Percentiles rank a stretch among this genome's conserved stretches.
These are phyloP conservation scores for Gymnodraco acuticeps DNA, from an alignment of 2,797 vertebrate genomes.

Conservation along the genomic window DNA sequence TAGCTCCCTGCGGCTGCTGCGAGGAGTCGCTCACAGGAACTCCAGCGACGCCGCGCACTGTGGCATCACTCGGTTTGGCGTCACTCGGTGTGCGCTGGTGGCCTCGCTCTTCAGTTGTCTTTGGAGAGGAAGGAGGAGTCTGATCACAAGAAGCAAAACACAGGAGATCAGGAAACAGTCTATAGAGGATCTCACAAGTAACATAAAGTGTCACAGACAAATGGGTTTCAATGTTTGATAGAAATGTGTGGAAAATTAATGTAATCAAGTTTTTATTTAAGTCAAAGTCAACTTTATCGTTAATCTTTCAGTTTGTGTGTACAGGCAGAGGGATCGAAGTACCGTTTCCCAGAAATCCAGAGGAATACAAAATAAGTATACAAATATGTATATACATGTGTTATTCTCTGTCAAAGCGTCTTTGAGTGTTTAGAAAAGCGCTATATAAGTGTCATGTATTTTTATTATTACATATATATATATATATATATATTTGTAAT, in stretches of 20 bases:
- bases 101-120: conserved; percentile 87
- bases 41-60: conserved; percentile 85
- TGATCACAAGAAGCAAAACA: conserved; percentile 58
- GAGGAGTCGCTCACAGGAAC: conserved; percentile 88
- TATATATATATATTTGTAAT: too few species aligned
- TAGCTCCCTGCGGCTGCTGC: conserved; percentile 89
- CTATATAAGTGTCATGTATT: too few species aligned
- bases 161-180: neutral
- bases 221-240: neutral
- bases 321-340: too few species aligned
- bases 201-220: neutral
- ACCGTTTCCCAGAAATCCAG: too few species aligned
- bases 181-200: neutral
- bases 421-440: too few species aligned
- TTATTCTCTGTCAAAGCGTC: too few species aligned
- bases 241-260: neutral
- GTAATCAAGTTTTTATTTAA: neutral
- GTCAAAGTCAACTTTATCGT: neutral
- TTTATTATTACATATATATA: too few species aligned
- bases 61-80: conserved; percentile 88
- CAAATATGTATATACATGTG: too few species aligned
- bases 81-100: conserved; percentile 91
- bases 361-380: too few species aligned
- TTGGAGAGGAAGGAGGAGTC: conserved; percentile 92
- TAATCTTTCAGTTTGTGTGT: too few species aligned